These are phyloP conservation scores for Epizoanthus fatuus DNA, from an alignment of 92 coral and sea anemone species.

Conservation along the genomic window DNA sequence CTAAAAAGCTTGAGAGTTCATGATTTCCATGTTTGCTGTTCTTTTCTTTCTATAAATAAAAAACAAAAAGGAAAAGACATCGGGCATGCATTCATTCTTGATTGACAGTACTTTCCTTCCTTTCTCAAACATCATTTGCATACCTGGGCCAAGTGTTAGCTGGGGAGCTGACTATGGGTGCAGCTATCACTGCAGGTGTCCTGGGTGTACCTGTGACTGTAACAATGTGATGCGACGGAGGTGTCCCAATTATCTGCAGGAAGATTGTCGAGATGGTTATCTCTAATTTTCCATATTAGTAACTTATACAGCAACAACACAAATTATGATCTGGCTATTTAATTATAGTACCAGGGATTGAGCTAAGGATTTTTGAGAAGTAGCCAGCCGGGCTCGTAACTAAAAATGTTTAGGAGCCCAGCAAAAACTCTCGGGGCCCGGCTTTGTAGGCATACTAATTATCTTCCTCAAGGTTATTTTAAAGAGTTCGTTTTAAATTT, in stretches of 20 bases:
- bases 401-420: too few species aligned
- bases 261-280: background rate
- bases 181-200: constrained; percentile 92
- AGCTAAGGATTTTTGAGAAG: too few species aligned
- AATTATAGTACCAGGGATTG: background rate
- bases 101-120: background rate
- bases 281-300: constrained; percentile 13
- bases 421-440: too few species aligned
- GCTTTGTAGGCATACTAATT: too few species aligned
- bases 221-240: constrained; percentile 89
- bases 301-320: background rate
- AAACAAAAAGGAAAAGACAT: too few species aligned
- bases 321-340: background rate
- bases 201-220: constrained; percentile 88
- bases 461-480: too few species aligned
- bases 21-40: too few species aligned
- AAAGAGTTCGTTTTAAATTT: too few species aligned
- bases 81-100: background rate
- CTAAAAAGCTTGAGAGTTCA: too few species aligned
- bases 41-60: too few species aligned
- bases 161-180: constrained; percentile 87
- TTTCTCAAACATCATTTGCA: background rate
- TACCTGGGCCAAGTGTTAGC: constrained; percentile 95
- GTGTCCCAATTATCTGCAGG: constrained; percentile 81
- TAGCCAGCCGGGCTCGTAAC: too few species aligned